Percentiles rank a stretch among this genome's conserved stretches.
phyloP scores from a whole-genome alignment of 2,797 vertebrate species.

The Pteropus rufus region DNA sequence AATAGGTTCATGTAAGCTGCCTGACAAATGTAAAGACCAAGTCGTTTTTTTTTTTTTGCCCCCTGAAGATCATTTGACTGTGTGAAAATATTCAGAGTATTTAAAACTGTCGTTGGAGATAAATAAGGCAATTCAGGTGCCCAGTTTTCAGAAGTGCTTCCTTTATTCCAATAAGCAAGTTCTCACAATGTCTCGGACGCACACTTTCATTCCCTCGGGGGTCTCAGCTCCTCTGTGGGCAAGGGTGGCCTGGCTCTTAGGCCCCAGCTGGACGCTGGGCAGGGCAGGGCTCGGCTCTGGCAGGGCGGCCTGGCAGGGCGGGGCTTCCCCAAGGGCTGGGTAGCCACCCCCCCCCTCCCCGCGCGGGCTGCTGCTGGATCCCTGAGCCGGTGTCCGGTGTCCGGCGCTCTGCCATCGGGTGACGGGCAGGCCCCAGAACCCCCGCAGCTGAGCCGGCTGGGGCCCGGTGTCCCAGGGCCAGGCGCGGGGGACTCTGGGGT shows the following conservation, averaged over 20 bases:
- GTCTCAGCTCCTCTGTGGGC: neutral
- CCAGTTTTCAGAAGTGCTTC: neutral
- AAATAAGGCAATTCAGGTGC: neutral
- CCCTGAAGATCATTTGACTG: neutral
- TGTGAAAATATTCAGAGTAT: neutral
- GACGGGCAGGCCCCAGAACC: no score
- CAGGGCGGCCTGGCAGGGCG: no score
- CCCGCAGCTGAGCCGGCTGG: no score
- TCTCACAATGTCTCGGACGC: neutral
- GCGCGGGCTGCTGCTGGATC: no score
- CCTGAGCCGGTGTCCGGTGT: no score
- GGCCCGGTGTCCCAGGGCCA: no score
- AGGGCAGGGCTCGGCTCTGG: no score
- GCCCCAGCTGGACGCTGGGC: no score
- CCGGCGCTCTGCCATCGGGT: no score
- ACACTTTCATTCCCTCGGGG: neutral
- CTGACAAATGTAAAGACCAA: neutral
- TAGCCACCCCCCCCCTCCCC: fast-evolving
- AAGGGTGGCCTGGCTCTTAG: neutral
- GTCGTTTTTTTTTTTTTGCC: neutral
- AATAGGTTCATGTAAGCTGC: neutral
- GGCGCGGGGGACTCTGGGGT: no score
- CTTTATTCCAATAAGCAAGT: neutral
- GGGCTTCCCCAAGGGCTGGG: no score
- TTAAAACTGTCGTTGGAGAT: no score